These are phyloP conservation scores for Petroica traversi DNA, from an alignment of 2,113 vertebrate species.

Conservation along the genomic window DNA sequence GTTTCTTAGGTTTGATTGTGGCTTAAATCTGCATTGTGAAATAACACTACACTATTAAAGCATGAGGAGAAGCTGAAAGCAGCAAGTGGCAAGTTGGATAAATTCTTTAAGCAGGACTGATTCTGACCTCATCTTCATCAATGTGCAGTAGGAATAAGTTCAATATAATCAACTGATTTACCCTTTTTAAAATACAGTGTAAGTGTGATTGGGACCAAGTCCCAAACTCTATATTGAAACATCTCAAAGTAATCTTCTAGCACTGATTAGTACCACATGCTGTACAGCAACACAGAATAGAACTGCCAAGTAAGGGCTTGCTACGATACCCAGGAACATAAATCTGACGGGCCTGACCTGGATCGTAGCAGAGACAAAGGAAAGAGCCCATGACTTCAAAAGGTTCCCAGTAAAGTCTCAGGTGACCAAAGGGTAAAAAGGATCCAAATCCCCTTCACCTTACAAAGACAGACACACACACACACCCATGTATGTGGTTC, in stretches of 20 bases:
- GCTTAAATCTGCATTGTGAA: background rate
- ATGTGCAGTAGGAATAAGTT: background rate
- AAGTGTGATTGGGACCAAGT: constrained; percentile 37
- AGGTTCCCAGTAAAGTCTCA: background rate
- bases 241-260: constrained; percentile 59
- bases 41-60: background rate
- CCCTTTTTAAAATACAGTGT: constrained; percentile 23
- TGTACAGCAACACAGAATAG: constrained; percentile 15
- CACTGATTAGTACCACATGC: constrained; percentile 62
- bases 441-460: constrained; percentile 7
- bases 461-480: background rate
- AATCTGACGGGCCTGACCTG: background rate
- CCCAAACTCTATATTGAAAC: constrained; percentile 13
- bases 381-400: constrained; percentile 29
- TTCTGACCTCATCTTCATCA: background rate
- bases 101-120: background rate
- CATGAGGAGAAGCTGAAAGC: background rate
- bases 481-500: background rate
- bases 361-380: background rate
- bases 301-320: constrained; percentile 8
- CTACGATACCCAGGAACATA: constrained; percentile 20
- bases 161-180: constrained; percentile 27
- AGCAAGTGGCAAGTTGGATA: background rate
- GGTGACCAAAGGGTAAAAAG: constrained; percentile 20
- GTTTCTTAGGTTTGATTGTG: background rate